Base-by-base conservation (phyloP, 2,888 invertebrate species). In the Volucella bombylans region DNA sequence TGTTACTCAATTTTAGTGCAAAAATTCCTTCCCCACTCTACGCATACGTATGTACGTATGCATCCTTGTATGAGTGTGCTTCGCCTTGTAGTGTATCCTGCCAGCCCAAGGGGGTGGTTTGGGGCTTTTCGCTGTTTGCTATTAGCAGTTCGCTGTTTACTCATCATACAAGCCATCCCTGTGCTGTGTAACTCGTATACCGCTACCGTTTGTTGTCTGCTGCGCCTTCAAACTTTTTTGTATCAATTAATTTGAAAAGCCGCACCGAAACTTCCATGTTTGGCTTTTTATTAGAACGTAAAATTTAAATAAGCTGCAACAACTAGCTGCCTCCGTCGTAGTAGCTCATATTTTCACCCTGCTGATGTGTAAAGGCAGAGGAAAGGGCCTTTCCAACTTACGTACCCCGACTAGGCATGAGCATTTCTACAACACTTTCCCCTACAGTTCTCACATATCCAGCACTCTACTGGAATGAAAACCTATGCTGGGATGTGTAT, bases 211-310 rank as follows among this genome's bases (percentile, higher is more conserved):
- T 61, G 49, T 47, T 38, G 2, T 18, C 54, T 43, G 50, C 54
- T 67, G 62, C 65, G 71, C 76, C 65, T 62, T 41, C 41, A 76
- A 85, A 85, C 57, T 85, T 85, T 85, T 73, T 72, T 81, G 76
- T 81, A 85, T 81, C 85, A 81, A 85, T 85, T 85, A 85, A 85
- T 85, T 81, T 85, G 68, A 81, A 85, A 85, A 85, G 85, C 85
- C 81, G 81, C 85, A 72, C 64, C 85, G 77, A 81, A 85, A 85
- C 76, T 77, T 81, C 57, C 76, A 85, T 76, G 80, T 85, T 80
- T 85, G 81, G 59, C 80, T 85, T 69, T 67, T 71, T 80, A 76
- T 85, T 85, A 81, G 76, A 59, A 68, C 67, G 76, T 64, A 64
- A 77, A 85, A 85, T 76, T 77, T 81, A 77, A 80, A 81, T 72